Base-by-base conservation (phyloP, 2,797 vertebrate species). In the Melanotaenia nigrans region DNA sequence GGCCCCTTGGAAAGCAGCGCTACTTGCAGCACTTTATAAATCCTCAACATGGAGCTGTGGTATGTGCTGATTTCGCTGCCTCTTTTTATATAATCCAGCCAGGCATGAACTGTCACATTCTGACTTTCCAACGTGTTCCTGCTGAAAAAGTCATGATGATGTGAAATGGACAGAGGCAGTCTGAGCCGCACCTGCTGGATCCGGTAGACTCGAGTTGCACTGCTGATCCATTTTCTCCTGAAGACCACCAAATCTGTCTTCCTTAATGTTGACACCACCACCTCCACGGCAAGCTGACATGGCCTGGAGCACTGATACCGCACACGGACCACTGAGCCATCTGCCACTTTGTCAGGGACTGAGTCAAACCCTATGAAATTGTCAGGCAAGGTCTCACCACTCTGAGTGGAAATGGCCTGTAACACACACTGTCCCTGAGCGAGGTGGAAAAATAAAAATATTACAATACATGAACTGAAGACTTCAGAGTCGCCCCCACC, bases 221-320 rank as follows among this genome's bases (percentile, higher is more conserved):
- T 86, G 4, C 94, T 92, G 79, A 91, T 95, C 96, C 96, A 98
- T 42, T 90, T 93, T 77, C 88, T 96, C 79, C 94, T 96, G 75
- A 96, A 98, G 40, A 97, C 91, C 0, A 93, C 85, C 18, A 95
- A 87, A 81, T 93, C 94, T 59, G 90, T 94, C 84, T 88, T 91
- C 77, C 90, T 93, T 75, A 95, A 94, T 0, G 95, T 95, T 2
- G 96, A 95, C 57, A 95, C 87, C 0, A 95, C 85, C 0, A 95
- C 94, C 88, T 98, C 96, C 75, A 98, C 61, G n/a, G 74, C 88
- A 30, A 98, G 66, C 28, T 88, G 83, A 83, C 97, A 98, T 30
- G 95, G 95, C 82, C 86, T 82, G 40, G 95, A 94, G 91, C 97
- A 99, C 20, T 85, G 91, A 85, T 96, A 97, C 13, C 86, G 90